These are phyloP conservation scores for Epinotia demarniana DNA, from an alignment of 2,888 invertebrate species.

Conservation along the genomic window DNA sequence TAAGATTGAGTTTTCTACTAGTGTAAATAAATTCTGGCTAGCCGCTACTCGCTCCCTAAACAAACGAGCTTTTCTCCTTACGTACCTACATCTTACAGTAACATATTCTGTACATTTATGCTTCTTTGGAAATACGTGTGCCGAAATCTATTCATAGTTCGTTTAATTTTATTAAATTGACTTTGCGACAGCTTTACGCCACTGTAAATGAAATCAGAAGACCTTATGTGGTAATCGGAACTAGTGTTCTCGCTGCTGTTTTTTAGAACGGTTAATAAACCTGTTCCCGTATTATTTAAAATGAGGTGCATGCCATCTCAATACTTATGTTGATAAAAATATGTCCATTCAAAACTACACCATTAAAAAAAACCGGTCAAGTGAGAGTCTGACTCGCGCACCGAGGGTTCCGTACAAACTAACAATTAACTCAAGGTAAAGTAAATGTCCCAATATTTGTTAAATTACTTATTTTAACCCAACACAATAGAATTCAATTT, in stretches of 20 bases:
- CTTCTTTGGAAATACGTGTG: neutral
- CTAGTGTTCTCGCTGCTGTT: neutral
- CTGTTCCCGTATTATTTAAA: neutral
- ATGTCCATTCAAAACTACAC: no score
- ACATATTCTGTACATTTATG: neutral
- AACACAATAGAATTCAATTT: no score
- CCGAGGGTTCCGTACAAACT: no score
- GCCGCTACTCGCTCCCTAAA: slow-evolving; percentile 28
- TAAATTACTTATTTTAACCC: no score
- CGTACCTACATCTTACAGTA: slow-evolving; percentile 16
- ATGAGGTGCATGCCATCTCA: no score
- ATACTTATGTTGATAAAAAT: no score
- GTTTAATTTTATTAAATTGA: neutral
- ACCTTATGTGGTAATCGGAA: neutral
- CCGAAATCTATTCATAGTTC: neutral
- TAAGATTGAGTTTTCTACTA: slow-evolving; percentile 32
- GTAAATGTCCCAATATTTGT: no score
- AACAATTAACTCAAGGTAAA: no score
- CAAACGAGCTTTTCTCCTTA: slow-evolving; percentile 30
- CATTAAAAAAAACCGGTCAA: no score
- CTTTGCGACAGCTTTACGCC: neutral
- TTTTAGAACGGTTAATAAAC: neutral
- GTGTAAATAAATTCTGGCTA: slow-evolving; percentile 28
- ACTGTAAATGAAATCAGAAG: neutral
- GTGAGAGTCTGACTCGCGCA: no score